Percentiles rank a stretch among this genome's conserved stretches.
Conservation (phyloP, 2,113 vertebrate species). For the Nematolebias whitei region DNA sequence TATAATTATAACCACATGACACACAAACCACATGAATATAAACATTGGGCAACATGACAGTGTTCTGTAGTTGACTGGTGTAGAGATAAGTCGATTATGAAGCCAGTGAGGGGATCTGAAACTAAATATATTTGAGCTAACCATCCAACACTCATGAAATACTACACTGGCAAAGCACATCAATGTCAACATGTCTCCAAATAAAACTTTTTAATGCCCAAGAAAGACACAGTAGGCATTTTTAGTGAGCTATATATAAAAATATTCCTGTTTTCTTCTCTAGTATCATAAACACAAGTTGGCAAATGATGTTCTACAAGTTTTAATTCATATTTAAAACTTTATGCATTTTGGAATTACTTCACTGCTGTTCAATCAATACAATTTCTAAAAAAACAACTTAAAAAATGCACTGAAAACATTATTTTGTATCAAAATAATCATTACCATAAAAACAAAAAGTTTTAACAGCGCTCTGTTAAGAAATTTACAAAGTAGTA, state of each 20-base stretch:
- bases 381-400: neutral
- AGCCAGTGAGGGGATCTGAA: constrained; percentile 28
- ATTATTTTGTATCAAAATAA: too few relatives aligned
- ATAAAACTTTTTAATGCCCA: neutral
- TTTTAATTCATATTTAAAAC: constrained; percentile 51
- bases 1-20: too few relatives aligned
- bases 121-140: constrained; percentile 22
- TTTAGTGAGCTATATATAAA: too few relatives aligned
- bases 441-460: neutral
- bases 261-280: too few relatives aligned
- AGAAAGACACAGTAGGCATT: too few relatives aligned
- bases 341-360: constrained; percentile 34
- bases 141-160: constrained; percentile 23
- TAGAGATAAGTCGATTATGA: constrained; percentile 11
- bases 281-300: neutral
- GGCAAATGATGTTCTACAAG: neutral
- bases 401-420: neutral
- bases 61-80: too few relatives aligned
- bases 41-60: too few relatives aligned
- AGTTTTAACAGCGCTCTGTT: neutral
- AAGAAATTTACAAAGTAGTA: constrained; percentile 7
- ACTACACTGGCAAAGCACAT: constrained; percentile 19
- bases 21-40: too few relatives aligned
- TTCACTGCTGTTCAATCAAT: constrained; percentile 24
- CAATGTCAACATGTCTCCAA: constrained; percentile 1